phyloP scores from a whole-genome alignment of 2,888 invertebrate genomes.

The Nipponacmea schrenckii region DNA sequence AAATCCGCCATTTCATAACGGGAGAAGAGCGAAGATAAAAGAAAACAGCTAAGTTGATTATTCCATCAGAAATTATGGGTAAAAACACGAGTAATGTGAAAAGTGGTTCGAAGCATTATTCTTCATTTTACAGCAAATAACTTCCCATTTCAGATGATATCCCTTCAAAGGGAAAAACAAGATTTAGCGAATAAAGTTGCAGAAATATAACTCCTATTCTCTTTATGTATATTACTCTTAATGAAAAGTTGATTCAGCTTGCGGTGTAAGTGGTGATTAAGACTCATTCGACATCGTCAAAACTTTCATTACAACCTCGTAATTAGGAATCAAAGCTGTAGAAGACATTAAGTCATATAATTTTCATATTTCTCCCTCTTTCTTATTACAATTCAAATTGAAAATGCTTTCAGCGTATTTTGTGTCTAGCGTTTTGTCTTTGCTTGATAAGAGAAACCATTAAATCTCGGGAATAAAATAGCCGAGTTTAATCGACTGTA shows the following conservation, averaged over 20 bases:
- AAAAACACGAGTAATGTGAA: background rate
- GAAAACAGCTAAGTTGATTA: conserved; percentile 5
- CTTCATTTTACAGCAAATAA: background rate
- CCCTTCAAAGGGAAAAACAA: background rate
- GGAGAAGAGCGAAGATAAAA: background rate
- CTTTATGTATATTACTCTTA: background rate
- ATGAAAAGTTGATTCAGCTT: no score
- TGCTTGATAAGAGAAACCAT: background rate
- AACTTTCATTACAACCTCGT: background rate
- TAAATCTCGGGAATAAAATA: background rate
- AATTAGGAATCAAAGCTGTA: conserved; percentile 4
- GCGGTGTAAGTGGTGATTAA: no score
- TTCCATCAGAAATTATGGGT: background rate
- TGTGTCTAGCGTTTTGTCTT: background rate
- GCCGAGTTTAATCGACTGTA: background rate
- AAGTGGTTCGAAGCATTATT: background rate
- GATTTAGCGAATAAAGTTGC: no score
- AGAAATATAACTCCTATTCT: background rate
- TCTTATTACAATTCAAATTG: conserved; percentile 4
- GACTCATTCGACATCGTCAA: background rate
- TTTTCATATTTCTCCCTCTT: conserved; percentile 3
- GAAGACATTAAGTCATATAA: conserved; percentile 2
- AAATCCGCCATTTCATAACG: no score
- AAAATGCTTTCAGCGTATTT: conserved; percentile 6
- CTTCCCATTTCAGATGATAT: no score